Evolutionary conservation across 35 echinoderm and acorn worm species (phyloP).

Genomic region (Eucidaris tribuloides): DNA sequence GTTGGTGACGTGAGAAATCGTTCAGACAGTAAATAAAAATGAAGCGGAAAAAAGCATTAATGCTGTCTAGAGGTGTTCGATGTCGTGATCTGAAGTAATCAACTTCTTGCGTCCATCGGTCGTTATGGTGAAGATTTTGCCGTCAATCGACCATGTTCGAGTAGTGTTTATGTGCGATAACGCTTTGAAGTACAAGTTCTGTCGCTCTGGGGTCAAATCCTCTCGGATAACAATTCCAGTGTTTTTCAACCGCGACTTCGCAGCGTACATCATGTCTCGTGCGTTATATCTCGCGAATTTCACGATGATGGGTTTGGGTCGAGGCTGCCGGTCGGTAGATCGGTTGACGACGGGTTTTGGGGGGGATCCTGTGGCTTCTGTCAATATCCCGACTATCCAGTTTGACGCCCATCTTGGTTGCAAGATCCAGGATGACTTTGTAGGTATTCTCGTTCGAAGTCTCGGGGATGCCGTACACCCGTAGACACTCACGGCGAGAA

Average conservation of each 20-base stretch:
- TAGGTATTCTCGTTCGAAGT: not conserved
- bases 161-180: not conserved
- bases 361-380: not conserved
- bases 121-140: not conserved
- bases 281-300: not conserved
- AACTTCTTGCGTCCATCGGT: not conserved
- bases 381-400: not conserved
- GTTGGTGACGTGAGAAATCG: not conserved
- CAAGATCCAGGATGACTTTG: not conserved
- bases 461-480: not conserved
- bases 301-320: not conserved
- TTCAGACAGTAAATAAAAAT: not conserved
- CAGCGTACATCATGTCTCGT: not conserved
- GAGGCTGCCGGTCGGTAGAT: not conserved
- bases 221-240: not conserved
- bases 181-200: not conserved
- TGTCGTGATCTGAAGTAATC: not conserved
- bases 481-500: not conserved
- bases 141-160: not conserved
- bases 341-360: no score
- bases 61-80: not conserved
- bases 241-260: not conserved
- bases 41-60: no score
- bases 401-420: not conserved
- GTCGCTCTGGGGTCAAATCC: not conserved